These are phyloP conservation scores for Rambutsinella grinnellia DNA, from an alignment of 2,888 invertebrate genomes.

Conservation along the genomic window DNA sequence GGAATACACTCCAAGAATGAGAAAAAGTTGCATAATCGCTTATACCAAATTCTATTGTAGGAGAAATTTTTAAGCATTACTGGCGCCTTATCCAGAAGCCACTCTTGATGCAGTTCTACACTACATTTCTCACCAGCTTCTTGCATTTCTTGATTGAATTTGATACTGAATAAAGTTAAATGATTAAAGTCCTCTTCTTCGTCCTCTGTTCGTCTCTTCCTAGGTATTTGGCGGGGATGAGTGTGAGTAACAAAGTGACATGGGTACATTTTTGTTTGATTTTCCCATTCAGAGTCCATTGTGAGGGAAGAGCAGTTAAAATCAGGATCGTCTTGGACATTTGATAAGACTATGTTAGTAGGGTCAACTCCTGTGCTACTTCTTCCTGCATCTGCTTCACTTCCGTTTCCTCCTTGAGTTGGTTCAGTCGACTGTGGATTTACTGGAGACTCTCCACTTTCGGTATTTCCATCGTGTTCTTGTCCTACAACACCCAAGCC, in stretches of 20 bases:
- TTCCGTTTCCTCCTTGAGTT: too few relatives aligned
- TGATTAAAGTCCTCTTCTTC: neutral
- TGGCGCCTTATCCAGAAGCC: slow-evolving; percentile 1
- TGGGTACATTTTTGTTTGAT: neutral
- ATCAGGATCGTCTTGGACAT: neutral
- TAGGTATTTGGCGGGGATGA: slow-evolving; percentile 6
- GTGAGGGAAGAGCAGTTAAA: neutral
- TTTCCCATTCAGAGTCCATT: slow-evolving; percentile 16
- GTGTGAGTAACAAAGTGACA: slow-evolving; percentile 20
- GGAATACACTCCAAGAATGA: slow-evolving; percentile 25
- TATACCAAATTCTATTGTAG: slow-evolving; percentile 16
- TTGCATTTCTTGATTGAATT: neutral
- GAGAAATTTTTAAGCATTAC: neutral
- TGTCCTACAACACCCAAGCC: too few relatives aligned
- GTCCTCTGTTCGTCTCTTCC: neutral
- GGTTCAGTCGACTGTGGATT: too few relatives aligned
- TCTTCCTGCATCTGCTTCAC: slow-evolving; percentile 21
- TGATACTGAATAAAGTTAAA: slow-evolving; percentile 12
- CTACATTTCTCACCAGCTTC: slow-evolving; percentile 8
- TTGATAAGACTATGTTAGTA: neutral
- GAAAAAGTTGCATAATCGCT: slow-evolving; percentile 17
- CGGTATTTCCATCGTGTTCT: too few relatives aligned
- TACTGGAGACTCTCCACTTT: too few relatives aligned
- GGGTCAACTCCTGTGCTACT: slow-evolving; percentile 18
- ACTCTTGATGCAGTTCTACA: neutral